Conservation (phyloP, 1,140 invertebrate species). For the Calycopis cecrops region DNA sequence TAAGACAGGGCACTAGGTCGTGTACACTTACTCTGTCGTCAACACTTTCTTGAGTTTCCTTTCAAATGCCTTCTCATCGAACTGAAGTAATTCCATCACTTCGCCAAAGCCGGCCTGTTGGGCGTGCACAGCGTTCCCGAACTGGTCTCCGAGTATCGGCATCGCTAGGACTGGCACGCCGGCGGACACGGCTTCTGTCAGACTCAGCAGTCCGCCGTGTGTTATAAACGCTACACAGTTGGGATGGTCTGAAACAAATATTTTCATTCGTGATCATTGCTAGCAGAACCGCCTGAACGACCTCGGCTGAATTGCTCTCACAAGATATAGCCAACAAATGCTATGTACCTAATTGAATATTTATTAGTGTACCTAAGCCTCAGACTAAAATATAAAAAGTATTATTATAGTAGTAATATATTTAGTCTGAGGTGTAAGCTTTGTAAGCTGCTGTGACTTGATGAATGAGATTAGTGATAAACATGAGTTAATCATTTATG, state of each 20-base stretch:
- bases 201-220: slow-evolving; percentile 75
- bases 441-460: no score
- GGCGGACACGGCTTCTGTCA: slow-evolving; percentile 47
- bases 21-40: slow-evolving; percentile 66
- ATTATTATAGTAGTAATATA: no score
- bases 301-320: no score
- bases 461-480: no score
- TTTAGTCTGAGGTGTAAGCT: no score
- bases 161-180: slow-evolving; percentile 48
- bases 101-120: slow-evolving; percentile 40
- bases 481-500: no score
- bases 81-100: slow-evolving; percentile 28
- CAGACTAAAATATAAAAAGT: no score
- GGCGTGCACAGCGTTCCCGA: slow-evolving; percentile 62
- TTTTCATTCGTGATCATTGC: not conserved
- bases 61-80: slow-evolving; percentile 31
- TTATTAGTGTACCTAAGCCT: no score
- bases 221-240: slow-evolving; percentile 72
- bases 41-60: slow-evolving; percentile 70
- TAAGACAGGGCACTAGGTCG: not conserved
- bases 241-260: slow-evolving; percentile 40
- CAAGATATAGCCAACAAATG: no score
- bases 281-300: no score
- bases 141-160: slow-evolving; percentile 60
- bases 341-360: no score